phyloP scores from a whole-genome alignment of 2,113 vertebrate species.

The Petrocephalus zakoni region DNA sequence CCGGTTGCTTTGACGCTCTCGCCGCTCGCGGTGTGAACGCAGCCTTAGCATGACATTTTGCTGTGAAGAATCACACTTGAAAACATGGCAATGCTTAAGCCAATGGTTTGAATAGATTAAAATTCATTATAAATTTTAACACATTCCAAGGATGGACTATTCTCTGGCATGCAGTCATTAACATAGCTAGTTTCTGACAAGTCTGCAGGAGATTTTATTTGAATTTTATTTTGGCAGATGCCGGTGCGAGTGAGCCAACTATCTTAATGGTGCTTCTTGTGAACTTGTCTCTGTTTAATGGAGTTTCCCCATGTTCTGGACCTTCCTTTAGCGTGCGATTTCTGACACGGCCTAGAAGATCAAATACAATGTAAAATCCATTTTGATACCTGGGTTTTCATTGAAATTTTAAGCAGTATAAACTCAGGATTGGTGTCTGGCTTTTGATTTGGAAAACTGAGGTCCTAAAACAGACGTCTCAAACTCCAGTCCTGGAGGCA shows the following conservation, averaged over 20 bases:
- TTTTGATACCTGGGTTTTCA: background rate
- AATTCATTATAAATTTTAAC: constrained; percentile 27
- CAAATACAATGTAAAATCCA: constrained; percentile 12
- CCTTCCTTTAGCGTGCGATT: background rate
- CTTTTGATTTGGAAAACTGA: constrained; percentile 8
- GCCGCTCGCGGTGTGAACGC: too few relatives aligned
- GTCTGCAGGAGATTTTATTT: constrained; percentile 37
- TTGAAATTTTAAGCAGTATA: background rate
- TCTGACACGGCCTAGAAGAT: constrained; percentile 16
- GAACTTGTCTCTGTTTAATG: constrained; percentile 27
- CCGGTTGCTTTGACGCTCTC: too few relatives aligned
- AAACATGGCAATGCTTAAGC: constrained; percentile 17
- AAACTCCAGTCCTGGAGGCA: too few relatives aligned
- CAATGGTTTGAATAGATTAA: constrained; percentile 30
- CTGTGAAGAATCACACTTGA: background rate
- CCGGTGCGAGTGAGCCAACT: constrained; percentile 32
- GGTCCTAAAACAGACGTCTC: too few relatives aligned
- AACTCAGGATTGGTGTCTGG: background rate
- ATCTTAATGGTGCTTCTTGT: constrained; percentile 33
- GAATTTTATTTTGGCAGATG: constrained; percentile 44
- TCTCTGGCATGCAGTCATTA: constrained; percentile 21
- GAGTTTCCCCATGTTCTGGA: background rate
- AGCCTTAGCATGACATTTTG: background rate
- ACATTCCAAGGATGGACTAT: constrained; percentile 16
- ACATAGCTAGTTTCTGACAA: constrained; percentile 22